Percentiles rank a stretch among this genome's conserved stretches.
phyloP scores from a whole-genome alignment of 2,797 vertebrate genomes.

The Tadarida brasiliensis region DNA sequence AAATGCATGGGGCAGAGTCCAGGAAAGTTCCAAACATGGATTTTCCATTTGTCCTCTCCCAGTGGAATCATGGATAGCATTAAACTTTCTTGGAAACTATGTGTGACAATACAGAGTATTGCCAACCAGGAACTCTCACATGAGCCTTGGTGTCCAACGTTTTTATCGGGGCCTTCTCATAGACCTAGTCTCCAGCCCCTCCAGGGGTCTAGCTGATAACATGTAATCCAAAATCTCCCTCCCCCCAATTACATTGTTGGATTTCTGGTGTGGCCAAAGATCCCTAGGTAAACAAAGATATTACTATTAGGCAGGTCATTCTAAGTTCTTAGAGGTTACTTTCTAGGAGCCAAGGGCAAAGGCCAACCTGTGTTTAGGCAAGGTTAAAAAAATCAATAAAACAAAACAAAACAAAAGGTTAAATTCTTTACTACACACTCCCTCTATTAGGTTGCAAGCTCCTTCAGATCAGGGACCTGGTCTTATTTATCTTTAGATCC shows the following conservation, averaged over 20 bases:
- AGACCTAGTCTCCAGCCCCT: background rate
- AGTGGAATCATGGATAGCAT: background rate
- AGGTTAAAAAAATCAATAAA: background rate
- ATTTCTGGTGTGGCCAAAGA: background rate
- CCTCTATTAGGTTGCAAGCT: background rate
- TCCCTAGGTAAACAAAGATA: background rate
- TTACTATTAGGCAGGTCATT: background rate
- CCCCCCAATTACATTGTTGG: background rate
- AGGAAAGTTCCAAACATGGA: background rate
- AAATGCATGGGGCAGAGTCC: background rate
- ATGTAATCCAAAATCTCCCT: background rate
- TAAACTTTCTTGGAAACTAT: background rate
- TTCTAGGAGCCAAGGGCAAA: constrained; percentile 25
- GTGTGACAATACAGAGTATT: background rate
- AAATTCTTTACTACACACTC: background rate
- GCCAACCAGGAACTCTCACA: background rate
- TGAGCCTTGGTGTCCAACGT: background rate
- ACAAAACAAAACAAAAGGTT: background rate
- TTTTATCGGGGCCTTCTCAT: background rate
- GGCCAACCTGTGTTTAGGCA: background rate
- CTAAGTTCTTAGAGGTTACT: background rate
- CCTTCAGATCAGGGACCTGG: background rate
- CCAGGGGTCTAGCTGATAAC: background rate
- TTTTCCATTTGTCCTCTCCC: background rate
- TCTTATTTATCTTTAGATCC: background rate